These are phyloP conservation scores for Lochmaea capreae DNA, from an alignment of 2,888 invertebrate species.

Conservation along the genomic window DNA sequence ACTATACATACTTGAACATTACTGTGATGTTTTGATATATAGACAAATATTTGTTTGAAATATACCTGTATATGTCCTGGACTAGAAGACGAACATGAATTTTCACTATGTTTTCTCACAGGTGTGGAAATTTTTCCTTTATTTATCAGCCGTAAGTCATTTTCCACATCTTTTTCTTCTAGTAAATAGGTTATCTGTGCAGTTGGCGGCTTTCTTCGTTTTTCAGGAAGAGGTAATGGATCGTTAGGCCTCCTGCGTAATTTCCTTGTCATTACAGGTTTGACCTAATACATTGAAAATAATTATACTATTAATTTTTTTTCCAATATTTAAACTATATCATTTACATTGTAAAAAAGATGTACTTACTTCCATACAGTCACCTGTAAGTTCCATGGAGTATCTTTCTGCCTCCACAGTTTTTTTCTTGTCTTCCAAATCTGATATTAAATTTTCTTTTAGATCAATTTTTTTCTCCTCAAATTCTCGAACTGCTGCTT, in stretches of 20 bases:
- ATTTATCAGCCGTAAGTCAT: constrained; percentile 80
- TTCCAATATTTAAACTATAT: background rate
- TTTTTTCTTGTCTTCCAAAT: constrained; percentile 92
- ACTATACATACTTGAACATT: background rate
- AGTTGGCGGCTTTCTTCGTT: constrained; percentile 86
- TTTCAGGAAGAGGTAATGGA: constrained; percentile 89
- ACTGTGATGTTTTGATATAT: background rate
- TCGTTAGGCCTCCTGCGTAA: constrained; percentile 93
- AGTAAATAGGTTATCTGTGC: constrained; percentile 87
- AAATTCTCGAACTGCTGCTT: constrained; percentile 90
- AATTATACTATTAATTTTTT: no score
- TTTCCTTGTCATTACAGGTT: constrained; percentile 95
- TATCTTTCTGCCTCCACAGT: constrained; percentile 88
- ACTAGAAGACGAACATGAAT: constrained; percentile 59
- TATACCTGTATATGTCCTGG: constrained; percentile 61
- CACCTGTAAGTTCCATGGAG: constrained; percentile 86
- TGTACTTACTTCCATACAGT: constrained; percentile 52
- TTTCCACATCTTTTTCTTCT: constrained; percentile 90
- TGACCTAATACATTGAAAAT: constrained; percentile 67
- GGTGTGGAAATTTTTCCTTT: constrained; percentile 68
- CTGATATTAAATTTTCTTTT: constrained; percentile 87
- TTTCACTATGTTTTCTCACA: constrained; percentile 68
- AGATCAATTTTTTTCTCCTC: constrained; percentile 95
- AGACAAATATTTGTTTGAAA: background rate
- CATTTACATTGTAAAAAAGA: background rate